A percentile compares a stretch with the other conserved stretches of the same genome.
phyloP scores from a whole-genome alignment of 2,113 vertebrate species.

The Dasyornis broadbenti region DNA sequence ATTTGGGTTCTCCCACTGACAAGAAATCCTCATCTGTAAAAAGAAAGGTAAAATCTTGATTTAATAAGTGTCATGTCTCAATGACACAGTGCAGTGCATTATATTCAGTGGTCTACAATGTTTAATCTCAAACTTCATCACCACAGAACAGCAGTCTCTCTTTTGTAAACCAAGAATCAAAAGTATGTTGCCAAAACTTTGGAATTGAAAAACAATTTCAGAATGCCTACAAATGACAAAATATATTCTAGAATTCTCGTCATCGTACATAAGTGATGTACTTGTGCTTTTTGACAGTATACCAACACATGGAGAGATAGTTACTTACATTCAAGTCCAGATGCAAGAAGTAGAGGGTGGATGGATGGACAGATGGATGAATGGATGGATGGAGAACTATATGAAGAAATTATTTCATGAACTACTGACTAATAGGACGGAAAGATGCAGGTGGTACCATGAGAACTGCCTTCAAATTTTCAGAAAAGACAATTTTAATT shows the following conservation, averaged over 20 bases:
- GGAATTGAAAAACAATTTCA: neutral
- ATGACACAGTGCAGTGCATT: neutral
- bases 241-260: neutral
- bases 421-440: neutral
- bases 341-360: neutral
- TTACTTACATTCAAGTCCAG: neutral
- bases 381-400: neutral
- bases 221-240: neutral
- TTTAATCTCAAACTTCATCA: neutral
- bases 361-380: neutral
- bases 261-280: neutral
- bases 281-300: neutral
- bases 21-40: neutral
- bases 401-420: neutral
- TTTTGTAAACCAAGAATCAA: neutral
- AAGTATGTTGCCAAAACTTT: neutral
- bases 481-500: neutral
- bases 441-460: neutral
- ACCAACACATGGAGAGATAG: neutral
- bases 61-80: neutral
- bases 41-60: neutral
- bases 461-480: neutral
- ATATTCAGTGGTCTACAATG: neutral
- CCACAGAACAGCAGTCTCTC: neutral
- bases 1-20: neutral